phyloP scores from a whole-genome alignment of 92 coral and sea anemone genomes.

The Zoanthus gigantus region DNA sequence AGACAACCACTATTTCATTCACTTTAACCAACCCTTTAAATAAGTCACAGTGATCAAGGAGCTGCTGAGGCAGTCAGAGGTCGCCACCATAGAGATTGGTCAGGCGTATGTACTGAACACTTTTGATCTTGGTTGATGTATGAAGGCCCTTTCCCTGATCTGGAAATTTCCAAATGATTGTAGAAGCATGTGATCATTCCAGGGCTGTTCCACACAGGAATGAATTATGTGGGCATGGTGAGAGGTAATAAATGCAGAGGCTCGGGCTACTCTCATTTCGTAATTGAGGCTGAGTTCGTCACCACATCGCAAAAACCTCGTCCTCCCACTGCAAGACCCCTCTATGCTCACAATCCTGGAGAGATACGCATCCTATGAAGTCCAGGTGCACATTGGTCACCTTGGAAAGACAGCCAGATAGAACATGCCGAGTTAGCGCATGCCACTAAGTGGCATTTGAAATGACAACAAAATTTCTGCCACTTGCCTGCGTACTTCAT shows the following conservation, averaged over 20 bases:
- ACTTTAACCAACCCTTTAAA: constrained; percentile 68
- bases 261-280: constrained; percentile 62
- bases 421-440: too few species aligned
- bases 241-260: constrained; percentile 39
- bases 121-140: constrained; percentile 68
- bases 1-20: constrained; percentile 56
- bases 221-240: constrained; percentile 53
- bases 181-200: constrained; percentile 46
- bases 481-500: too few species aligned
- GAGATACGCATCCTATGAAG: constrained; percentile 21
- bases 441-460: too few species aligned
- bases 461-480: too few species aligned
- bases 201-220: constrained; percentile 54
- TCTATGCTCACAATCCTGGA: constrained; percentile 42
- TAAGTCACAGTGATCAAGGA: constrained; percentile 56
- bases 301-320: constrained; percentile 50
- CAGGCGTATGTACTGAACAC: constrained; percentile 71
- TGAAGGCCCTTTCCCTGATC: constrained; percentile 55
- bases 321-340: constrained; percentile 31
- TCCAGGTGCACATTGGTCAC: constrained; percentile 50
- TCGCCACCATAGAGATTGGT: constrained; percentile 69
- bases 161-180: constrained; percentile 58
- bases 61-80: constrained; percentile 59
- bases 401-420: constrained; percentile 49
- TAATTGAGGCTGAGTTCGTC: constrained; percentile 69